Conservation (phyloP, 2,888 invertebrate species). For the Tetheella fluctuosa region DNA sequence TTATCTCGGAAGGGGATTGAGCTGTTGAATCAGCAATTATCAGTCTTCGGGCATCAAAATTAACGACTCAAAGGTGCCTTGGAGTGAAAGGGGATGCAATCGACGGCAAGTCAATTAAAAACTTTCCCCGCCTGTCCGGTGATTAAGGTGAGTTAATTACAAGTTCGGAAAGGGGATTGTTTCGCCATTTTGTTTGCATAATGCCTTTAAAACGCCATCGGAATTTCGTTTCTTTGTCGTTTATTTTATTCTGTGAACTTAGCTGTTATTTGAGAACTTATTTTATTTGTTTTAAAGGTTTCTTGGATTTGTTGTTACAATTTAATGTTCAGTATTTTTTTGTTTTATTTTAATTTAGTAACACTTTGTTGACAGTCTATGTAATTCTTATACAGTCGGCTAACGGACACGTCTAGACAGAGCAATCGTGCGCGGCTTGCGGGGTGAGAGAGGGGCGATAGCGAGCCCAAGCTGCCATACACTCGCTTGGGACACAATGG, state of each 20-base stretch:
- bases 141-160: constrained; percentile 64
- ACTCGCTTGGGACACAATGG: too few species aligned
- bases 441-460: too few species aligned
- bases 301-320: not conserved
- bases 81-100: constrained; percentile 32
- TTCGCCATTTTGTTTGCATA: constrained; percentile 36
- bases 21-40: constrained; percentile 53
- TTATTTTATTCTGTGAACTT: not conserved
- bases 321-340: not conserved
- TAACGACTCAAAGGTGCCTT: constrained; percentile 34
- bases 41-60: constrained; percentile 46
- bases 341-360: not conserved
- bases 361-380: not conserved
- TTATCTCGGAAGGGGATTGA: constrained; percentile 11
- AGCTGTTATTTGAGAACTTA: not conserved
- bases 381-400: too few species aligned
- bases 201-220: constrained; percentile 7
- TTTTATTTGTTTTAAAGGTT: not conserved
- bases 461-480: too few species aligned
- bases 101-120: constrained; percentile 66
- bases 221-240: not conserved
- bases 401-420: too few species aligned
- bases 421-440: too few species aligned
- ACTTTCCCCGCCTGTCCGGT: constrained; percentile 54
- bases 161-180: constrained; percentile 45